phyloP scores from a whole-genome alignment of 2,113 vertebrate species.

The Oophaga pumilio region DNA sequence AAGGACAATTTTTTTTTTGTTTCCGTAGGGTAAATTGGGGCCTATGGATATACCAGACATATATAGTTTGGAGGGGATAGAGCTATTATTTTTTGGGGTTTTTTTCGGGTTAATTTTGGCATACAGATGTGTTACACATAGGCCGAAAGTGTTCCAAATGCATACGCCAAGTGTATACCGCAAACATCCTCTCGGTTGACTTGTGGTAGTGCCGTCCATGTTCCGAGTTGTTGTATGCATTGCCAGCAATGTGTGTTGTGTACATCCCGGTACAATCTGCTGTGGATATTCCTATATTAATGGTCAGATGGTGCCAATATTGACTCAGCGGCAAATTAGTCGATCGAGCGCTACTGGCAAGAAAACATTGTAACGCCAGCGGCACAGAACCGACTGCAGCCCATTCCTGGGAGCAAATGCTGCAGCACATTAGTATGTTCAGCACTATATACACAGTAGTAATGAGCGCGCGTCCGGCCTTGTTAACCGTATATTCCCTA shows the following conservation, averaged over 20 bases:
- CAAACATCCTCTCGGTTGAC: not conserved
- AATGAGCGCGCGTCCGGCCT: not conserved
- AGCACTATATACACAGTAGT: not conserved
- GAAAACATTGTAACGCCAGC: not conserved
- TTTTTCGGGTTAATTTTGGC: too few relatives aligned
- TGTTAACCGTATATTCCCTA: not conserved
- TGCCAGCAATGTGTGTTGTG: not conserved
- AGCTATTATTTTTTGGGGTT: too few relatives aligned
- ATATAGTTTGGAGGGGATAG: too few relatives aligned
- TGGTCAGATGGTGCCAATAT: conserved; percentile 8
- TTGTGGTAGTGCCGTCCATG: not conserved
- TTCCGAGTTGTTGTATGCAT: not conserved
- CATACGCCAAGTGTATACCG: too few relatives aligned
- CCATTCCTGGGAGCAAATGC: not conserved
- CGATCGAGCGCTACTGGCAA: not conserved
- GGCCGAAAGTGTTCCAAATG: too few relatives aligned
- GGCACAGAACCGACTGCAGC: not conserved
- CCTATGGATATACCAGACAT: too few relatives aligned
- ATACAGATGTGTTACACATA: too few relatives aligned
- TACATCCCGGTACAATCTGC: conserved; percentile 4
- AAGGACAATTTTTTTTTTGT: too few relatives aligned
- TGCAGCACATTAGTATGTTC: not conserved
- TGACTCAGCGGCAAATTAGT: conserved; percentile 24
- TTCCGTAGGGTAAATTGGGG: too few relatives aligned
- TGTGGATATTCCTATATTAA: not conserved